A percentile compares a stretch with the other conserved stretches of the same genome.
phyloP scores from a whole-genome alignment of 2,888 invertebrate genomes.

The Clivina fossor region DNA sequence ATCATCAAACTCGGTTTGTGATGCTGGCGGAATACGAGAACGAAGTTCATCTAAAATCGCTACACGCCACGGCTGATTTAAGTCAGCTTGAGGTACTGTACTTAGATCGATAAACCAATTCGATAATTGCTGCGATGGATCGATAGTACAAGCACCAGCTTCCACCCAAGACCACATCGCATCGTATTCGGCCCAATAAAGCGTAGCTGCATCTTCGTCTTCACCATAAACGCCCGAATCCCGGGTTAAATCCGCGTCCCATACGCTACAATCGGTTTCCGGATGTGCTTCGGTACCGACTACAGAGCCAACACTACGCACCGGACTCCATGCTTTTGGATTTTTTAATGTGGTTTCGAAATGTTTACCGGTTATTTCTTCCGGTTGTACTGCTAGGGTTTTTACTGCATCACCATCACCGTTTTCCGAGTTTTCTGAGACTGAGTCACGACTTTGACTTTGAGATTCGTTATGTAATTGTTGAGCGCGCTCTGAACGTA shows the following conservation, averaged over 20 bases:
- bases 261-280: conserved; percentile 79
- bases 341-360: conserved; percentile 75
- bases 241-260: conserved; percentile 68
- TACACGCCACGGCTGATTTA: conserved; percentile 74
- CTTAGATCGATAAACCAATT: conserved; percentile 75
- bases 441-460: conserved; percentile 49
- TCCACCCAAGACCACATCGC: conserved; percentile 80
- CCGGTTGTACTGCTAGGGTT: conserved; percentile 32
- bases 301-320: conserved; percentile 83
- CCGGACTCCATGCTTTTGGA: conserved; percentile 84
- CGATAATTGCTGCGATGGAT: conserved; percentile 69
- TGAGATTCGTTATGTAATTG: conserved; percentile 46
- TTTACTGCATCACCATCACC: conserved; percentile 17
- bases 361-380: conserved; percentile 63
- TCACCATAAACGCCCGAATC: conserved; percentile 79
- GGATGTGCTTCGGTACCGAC: conserved; percentile 84
- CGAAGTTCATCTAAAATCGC: conserved; percentile 71
- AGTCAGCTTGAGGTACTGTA: conserved; percentile 62
- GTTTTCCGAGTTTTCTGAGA: conserved; percentile 22
- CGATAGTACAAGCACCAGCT: conserved; percentile 77
- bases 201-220: conserved; percentile 73
- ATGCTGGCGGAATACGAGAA: conserved; percentile 52
- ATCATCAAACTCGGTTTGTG: conserved; percentile 58
- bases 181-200: conserved; percentile 79
- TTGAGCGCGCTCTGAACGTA: conserved; percentile 50